Base-by-base conservation (phyloP, 2,113 vertebrate genomes). In the Gadus macrocephalus region DNA sequence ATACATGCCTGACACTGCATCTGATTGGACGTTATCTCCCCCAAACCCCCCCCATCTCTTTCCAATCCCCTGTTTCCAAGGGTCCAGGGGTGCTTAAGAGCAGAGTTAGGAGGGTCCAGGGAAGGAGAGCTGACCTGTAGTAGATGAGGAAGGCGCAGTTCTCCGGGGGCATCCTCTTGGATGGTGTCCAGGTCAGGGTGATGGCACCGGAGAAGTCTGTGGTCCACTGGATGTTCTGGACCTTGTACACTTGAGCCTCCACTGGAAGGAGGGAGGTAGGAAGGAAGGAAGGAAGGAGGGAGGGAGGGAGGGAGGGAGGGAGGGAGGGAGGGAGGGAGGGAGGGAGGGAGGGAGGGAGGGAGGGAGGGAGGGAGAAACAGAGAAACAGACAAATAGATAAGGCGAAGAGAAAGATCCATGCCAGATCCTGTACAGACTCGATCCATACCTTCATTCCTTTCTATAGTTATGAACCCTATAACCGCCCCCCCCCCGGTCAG, bases 181-280 rank as follows among this genome's bases (percentile, higher is more conserved):
- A 96, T 1, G 93, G 89, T 5, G 87, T 91, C 97, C 97, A 99
- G 0, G 93, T 97, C 89, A 99, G 85, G 1, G 94, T 96, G 68
- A 99, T 79, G 12, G 92, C 90, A 0, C 96, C 97, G 0, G 89
- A 89, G 81, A 96, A 95, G 82, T 98, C 95, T 0, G 94, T 91
- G 0, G 89, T 92, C 96, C 96, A 98, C 80, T 95, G 96, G n/a
- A 99, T 93, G 83, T 98, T 96, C 90, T 96, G 97, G 12, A 98
- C 91, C 85, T 99, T 98, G 81, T 95, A 98, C 4, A 94, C 94
- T 0, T 92, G 87, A 0, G 90, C 87, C 63, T 97, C 95, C 62
- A 86, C 96, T 98, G 69, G 3, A 78, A 69, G 19, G 20, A 8
- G 1, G 16, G 16, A 53, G 9, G 17, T 12, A 72, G 20, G 35